A percentile compares a stretch with the other conserved stretches of the same genome.
phyloP scores from a whole-genome alignment of 2,888 invertebrate species.

The Drosophila hamatofila region DNA sequence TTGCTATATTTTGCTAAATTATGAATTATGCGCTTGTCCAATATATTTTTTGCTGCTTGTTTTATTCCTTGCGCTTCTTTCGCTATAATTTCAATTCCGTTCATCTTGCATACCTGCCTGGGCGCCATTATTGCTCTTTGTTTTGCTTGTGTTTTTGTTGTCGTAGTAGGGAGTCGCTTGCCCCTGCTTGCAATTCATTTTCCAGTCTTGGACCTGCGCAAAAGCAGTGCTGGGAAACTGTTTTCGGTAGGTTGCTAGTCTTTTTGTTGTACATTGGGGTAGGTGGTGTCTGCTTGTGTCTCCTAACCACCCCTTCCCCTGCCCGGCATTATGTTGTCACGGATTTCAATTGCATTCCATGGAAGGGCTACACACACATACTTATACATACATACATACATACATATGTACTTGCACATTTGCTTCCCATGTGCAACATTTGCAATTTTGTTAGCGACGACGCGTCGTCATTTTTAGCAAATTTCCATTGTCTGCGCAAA shows the following conservation, averaged over 20 bases:
- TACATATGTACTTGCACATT: constrained; percentile 28
- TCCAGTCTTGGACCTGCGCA: constrained; percentile 78
- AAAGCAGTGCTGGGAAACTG: constrained; percentile 56
- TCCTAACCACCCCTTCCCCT: constrained; percentile 13
- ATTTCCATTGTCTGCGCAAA: constrained; percentile 69
- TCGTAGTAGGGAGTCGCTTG: constrained; percentile 36
- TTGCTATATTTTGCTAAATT: constrained; percentile 54
- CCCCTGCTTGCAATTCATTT: constrained; percentile 64
- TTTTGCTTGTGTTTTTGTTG: constrained; percentile 23
- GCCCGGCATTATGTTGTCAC: constrained; percentile 69
- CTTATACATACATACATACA: constrained; percentile 9
- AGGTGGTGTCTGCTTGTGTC: constrained; percentile 52
- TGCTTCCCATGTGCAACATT: constrained; percentile 73
- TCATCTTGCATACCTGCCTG: constrained; percentile 39
- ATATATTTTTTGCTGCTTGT: not conserved
- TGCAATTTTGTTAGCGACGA: constrained; percentile 74
- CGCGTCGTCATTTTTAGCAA: constrained; percentile 55
- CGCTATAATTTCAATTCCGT: constrained; percentile 48
- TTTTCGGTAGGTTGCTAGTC: constrained; percentile 28
- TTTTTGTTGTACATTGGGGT: constrained; percentile 59
- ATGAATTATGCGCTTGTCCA: constrained; percentile 69
- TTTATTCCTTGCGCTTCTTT: constrained; percentile 24
- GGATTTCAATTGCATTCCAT: constrained; percentile 77
- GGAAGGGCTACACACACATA: constrained; percentile 48
- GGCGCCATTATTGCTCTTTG: constrained; percentile 44